phyloP scores from a whole-genome alignment of 1,140 invertebrate species.

The Lethrus apterus region DNA sequence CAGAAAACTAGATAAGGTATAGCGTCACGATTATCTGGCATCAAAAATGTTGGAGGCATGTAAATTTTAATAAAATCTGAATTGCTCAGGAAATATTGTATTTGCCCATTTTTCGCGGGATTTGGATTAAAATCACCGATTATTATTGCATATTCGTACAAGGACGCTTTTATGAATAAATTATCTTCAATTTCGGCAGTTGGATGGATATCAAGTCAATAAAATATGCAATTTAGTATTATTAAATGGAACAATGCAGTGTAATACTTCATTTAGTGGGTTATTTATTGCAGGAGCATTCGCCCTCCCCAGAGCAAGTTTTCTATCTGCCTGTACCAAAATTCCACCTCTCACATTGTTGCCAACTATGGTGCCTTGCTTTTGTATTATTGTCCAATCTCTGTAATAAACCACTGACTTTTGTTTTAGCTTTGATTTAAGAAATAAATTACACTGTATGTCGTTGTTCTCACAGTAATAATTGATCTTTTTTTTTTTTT shows the following conservation, averaged over 20 bases:
- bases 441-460: background rate
- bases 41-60: too few species aligned
- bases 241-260: background rate
- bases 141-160: slow-evolving; percentile 11
- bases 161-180: slow-evolving; percentile 8
- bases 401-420: background rate
- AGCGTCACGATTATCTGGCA: too few species aligned
- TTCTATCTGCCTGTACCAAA: background rate
- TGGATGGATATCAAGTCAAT: too few species aligned
- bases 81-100: too few species aligned
- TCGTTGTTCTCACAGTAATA: background rate
- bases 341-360: background rate
- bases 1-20: too few species aligned
- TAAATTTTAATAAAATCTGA: too few species aligned
- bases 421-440: background rate
- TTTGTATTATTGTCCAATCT: background rate
- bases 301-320: background rate
- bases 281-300: background rate
- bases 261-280: background rate
- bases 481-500: background rate
- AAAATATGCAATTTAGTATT: background rate
- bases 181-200: slow-evolving; percentile 8
- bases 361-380: background rate
- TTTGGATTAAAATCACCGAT: slow-evolving; percentile 15
- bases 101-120: too few species aligned